Conservation (phyloP, 2,797 vertebrate genomes). For the Menidia menidia region DNA sequence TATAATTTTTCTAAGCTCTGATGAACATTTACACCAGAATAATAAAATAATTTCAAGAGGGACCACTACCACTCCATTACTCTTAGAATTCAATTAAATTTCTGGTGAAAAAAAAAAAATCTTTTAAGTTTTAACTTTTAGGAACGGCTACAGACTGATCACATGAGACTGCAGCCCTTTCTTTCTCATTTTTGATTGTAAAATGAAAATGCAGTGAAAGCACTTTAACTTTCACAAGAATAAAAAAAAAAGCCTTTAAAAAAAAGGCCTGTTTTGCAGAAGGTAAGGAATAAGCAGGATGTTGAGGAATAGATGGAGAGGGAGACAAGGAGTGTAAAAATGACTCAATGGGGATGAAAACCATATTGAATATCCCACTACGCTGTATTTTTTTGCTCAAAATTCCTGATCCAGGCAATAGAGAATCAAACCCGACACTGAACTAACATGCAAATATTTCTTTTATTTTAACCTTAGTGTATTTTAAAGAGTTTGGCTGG, state of each 20-base stretch:
- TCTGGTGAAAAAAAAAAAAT: too few relatives aligned
- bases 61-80: background rate
- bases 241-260: background rate
- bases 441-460: too few relatives aligned
- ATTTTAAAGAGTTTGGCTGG: slow-evolving; percentile 26
- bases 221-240: background rate
- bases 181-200: too few relatives aligned
- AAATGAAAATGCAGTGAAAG: background rate
- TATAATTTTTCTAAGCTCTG: background rate
- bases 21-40: background rate
- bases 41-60: background rate
- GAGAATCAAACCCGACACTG: background rate
- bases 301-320: background rate
- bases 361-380: too few relatives aligned
- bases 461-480: background rate
- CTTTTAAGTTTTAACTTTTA: too few relatives aligned
- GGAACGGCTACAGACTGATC: background rate
- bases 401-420: background rate
- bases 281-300: slow-evolving; percentile 8
- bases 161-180: background rate
- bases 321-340: background rate
- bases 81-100: too few relatives aligned
- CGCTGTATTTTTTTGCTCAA: too few relatives aligned
- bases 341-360: background rate
- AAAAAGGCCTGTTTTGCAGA: background rate